phyloP scores from a whole-genome alignment of 2,797 vertebrate species.

The Heliangelus exortis region DNA sequence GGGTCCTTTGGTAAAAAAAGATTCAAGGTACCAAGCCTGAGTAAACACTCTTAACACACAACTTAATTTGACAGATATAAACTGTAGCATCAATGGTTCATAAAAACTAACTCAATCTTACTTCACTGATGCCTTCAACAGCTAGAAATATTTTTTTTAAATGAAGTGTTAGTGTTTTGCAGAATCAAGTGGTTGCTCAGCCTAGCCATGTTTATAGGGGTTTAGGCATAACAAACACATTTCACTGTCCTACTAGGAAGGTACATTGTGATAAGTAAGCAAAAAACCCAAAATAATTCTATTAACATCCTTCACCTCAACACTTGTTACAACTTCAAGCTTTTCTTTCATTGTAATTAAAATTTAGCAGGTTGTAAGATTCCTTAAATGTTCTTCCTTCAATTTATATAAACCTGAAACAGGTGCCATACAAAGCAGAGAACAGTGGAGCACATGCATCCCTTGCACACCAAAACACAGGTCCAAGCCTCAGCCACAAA shows the following conservation, averaged over 20 bases:
- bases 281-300: background rate
- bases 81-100: background rate
- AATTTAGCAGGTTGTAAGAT: background rate
- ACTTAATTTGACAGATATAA: conserved; percentile 1
- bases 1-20: accelerated
- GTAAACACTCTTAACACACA: background rate
- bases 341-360: background rate
- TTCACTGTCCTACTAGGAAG: background rate
- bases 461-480: background rate
- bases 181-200: background rate
- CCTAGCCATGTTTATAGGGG: background rate
- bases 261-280: background rate
- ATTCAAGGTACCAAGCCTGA: background rate
- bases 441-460: background rate
- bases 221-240: background rate
- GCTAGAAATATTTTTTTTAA: background rate
- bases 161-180: background rate
- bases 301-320: background rate
- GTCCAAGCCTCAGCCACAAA: background rate
- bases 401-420: background rate
- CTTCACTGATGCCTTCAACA: conserved; percentile 21
- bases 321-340: background rate
- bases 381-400: background rate
- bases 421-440: background rate
- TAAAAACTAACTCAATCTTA: conserved; percentile 24